Base-by-base conservation (phyloP, 2,888 invertebrate genomes). In the Pseudoips prasinana region DNA sequence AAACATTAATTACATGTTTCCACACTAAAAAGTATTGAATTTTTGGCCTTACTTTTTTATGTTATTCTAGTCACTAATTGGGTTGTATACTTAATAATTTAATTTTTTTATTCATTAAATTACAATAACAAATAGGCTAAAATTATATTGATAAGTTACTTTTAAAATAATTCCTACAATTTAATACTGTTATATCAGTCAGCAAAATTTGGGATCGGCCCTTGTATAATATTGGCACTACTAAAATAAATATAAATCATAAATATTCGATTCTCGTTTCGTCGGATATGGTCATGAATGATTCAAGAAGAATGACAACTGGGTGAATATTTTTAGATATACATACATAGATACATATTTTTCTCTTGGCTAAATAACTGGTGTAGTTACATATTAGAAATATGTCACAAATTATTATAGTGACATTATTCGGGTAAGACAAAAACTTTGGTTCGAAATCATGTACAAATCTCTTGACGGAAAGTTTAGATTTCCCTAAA, bases 401-500 rank as follows among this genome's bases (percentile, higher is more conserved):
- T n/a, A 20, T 14, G 25, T 29, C n/a, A n/a, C n/a, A n/a, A n/a
- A n/a, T 26, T 33, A 22, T 27, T 10, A 23, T 26, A 25, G n/a
- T n/a, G 29, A 39, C 10, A 24, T 29, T 28, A 10, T 17, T 10
- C 10, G 14, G 17, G 8, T 30, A 14, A 19, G 33, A 28, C 42
- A 52, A 55, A 56, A 56, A 56, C 26, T 22, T 22, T 37, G 27
- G 8, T 25, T 18, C 8, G 22, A 28, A 46, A 26, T 29, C 38
- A 26, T 22, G 20, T 40, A 32, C n/a, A 30, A 38, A 36, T 22
- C 19, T 22, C 22, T 22, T 32, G 39, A 44, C 33, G 33, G 29
- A 36, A 53, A 53, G 37, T 34, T 33, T 29, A 39, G 41, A 47
- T 58, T 48, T 45, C 29, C 43, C 42, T 47, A 36, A 53, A 45